A percentile compares a stretch with the other conserved stretches of the same genome.
Evolutionary conservation across 2,888 invertebrate species (phyloP).

Genomic region (Ophion slaviceki): DNA sequence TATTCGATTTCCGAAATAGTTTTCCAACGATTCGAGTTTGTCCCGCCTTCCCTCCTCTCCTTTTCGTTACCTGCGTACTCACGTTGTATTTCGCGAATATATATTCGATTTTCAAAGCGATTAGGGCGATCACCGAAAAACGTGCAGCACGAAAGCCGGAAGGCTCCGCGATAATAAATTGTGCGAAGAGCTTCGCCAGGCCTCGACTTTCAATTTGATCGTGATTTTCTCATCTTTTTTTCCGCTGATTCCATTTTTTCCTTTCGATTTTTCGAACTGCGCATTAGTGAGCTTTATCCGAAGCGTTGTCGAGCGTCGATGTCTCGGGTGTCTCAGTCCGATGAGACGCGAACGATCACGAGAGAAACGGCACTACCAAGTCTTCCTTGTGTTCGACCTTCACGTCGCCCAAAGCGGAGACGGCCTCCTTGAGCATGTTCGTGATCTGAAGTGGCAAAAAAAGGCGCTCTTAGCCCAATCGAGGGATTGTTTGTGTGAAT

Average conservation of each 20-base stretch:
- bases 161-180: slow-evolving; percentile 11
- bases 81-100: background rate
- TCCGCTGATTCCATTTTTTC: slow-evolving; percentile 1
- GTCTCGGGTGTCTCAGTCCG: slow-evolving; percentile 38
- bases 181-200: background rate
- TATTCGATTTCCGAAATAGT: background rate
- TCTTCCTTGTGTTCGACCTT: slow-evolving; percentile 95
- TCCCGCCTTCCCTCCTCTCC: background rate
- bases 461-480: background rate
- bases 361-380: slow-evolving; percentile 92
- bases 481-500: too few relatives aligned
- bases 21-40: background rate
- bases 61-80: background rate
- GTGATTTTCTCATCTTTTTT: background rate
- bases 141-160: background rate
- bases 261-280: slow-evolving; percentile 18
- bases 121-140: background rate
- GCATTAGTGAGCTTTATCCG: slow-evolving; percentile 20
- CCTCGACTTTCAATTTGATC: slow-evolving; percentile 1
- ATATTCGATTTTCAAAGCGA: background rate
- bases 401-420: slow-evolving; percentile 90
- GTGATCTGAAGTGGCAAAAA: slow-evolving; percentile 87
- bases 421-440: slow-evolving; percentile 88
- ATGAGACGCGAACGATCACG: slow-evolving; percentile 75
- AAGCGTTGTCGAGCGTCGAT: slow-evolving; percentile 29